Percentiles rank a stretch among this genome's conserved stretches.
phyloP scores from a whole-genome alignment of 2,888 invertebrate species.

The Amphipyra tragopoginis region DNA sequence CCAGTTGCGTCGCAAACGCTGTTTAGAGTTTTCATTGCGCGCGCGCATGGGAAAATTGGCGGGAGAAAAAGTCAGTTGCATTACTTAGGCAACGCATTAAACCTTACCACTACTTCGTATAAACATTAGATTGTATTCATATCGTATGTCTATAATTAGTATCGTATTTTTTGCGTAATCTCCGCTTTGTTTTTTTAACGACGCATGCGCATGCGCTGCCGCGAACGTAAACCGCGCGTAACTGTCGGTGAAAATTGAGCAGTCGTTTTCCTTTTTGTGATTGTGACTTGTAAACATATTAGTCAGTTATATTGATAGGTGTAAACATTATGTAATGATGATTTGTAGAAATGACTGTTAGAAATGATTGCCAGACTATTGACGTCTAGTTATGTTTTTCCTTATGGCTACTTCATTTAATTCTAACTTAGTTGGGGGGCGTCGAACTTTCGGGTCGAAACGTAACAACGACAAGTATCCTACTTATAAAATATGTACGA shows the following conservation, averaged over 20 bases:
- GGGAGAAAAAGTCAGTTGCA: slow-evolving; percentile 56
- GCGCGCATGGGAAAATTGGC: slow-evolving; percentile 69
- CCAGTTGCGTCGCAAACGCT: slow-evolving; percentile 43
- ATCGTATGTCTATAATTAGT: slow-evolving; percentile 63
- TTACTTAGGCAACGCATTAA: slow-evolving; percentile 64
- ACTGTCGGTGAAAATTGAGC: slow-evolving; percentile 71
- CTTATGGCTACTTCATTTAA: slow-evolving; percentile 10
- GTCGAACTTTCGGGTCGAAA: no score
- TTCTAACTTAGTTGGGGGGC: no score
- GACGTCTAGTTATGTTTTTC: slow-evolving; percentile 35
- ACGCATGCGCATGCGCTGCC: slow-evolving; percentile 50
- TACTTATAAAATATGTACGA: no score
- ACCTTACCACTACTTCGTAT: slow-evolving; percentile 44
- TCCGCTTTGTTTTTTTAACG: slow-evolving; percentile 62
- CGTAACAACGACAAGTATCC: no score
- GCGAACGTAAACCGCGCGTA: slow-evolving; percentile 66
- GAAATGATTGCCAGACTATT: slow-evolving; percentile 21
- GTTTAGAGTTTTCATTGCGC: slow-evolving; percentile 53
- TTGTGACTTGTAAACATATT: slow-evolving; percentile 45
- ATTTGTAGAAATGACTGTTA: slow-evolving; percentile 38
- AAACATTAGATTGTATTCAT: slow-evolving; percentile 56
- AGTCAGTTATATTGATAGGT: slow-evolving; percentile 37
- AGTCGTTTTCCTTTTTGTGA: slow-evolving; percentile 69
- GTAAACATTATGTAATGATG: slow-evolving; percentile 48
- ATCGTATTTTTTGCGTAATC: slow-evolving; percentile 72